Percentiles rank a stretch among this genome's conserved stretches.
phyloP scores from a whole-genome alignment of 2,113 vertebrate species.

The Octodon degus region DNA sequence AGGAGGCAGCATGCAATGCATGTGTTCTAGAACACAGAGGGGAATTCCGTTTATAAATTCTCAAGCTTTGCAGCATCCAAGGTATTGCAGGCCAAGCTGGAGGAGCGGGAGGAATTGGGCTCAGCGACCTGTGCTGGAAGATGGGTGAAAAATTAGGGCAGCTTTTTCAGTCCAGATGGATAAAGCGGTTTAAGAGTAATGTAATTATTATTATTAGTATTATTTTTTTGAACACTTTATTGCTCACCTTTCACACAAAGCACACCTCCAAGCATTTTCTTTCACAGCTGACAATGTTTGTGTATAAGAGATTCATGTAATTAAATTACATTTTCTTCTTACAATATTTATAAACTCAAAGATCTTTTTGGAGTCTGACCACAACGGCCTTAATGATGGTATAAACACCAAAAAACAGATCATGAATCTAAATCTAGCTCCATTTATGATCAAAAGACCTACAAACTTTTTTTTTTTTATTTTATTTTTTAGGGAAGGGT shows the following conservation, averaged over 20 bases:
- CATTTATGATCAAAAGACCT: not conserved
- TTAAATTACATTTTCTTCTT: constrained; percentile 45
- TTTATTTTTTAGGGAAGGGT: too few species aligned
- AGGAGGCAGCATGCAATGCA: not conserved
- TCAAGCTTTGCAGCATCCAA: not conserved
- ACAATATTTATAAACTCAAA: not conserved
- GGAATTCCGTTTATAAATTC: not conserved
- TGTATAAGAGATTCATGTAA: not conserved
- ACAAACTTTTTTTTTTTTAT: not conserved
- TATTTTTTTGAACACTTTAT: too few species aligned
- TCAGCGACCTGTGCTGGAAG: not conserved
- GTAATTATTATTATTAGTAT: not conserved
- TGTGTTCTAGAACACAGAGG: not conserved
- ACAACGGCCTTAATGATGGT: not conserved
- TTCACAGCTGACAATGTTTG: too few species aligned
- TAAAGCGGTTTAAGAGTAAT: not conserved
- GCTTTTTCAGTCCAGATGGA: not conserved
- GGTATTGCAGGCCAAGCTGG: not conserved
- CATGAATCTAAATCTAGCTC: not conserved
- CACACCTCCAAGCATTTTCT: too few species aligned
- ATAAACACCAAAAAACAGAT: constrained; percentile 40
- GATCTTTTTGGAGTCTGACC: not conserved
- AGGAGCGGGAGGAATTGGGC: not conserved
- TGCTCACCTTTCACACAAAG: too few species aligned
- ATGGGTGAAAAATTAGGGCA: not conserved